phyloP scores from a whole-genome alignment of 2,113 vertebrate genomes.

The Anseranas semipalmata region DNA sequence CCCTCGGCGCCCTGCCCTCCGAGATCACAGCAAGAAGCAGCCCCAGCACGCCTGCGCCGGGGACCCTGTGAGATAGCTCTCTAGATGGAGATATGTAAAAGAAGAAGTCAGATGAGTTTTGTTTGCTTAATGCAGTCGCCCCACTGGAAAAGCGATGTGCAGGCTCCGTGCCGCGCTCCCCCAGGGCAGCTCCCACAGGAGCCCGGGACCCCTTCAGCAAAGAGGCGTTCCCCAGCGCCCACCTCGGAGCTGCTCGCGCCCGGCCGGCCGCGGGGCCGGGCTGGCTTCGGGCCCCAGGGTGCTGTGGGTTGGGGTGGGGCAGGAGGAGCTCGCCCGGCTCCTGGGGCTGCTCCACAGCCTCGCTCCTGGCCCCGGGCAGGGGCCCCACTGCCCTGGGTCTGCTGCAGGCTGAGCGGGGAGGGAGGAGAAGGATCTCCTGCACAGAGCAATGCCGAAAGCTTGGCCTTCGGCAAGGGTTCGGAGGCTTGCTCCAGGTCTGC shows the following conservation, averaged over 20 bases:
- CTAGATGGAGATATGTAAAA: neutral
- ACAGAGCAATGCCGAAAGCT: neutral
- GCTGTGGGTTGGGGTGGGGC: neutral
- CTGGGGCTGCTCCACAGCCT: neutral
- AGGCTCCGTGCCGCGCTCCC: neutral
- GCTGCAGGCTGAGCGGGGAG: neutral
- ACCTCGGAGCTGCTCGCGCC: neutral
- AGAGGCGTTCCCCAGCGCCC: neutral
- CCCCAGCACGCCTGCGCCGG: neutral
- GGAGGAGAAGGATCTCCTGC: neutral
- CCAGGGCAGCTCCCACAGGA: neutral
- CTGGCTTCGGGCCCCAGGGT: neutral
- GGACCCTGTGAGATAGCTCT: neutral
- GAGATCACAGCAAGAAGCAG: neutral
- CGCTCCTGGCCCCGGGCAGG: accelerated
- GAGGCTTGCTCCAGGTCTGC: neutral
- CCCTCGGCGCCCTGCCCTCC: neutral
- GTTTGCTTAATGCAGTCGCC: constrained; percentile 26
- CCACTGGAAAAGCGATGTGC: constrained; percentile 7
- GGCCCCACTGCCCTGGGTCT: neutral
- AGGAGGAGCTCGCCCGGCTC: neutral
- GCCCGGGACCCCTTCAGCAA: neutral
- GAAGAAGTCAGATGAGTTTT: neutral
- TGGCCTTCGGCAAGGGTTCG: neutral
- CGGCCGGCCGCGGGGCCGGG: accelerated